Percentiles rank a stretch among this genome's conserved stretches.
phyloP scores from a whole-genome alignment of 2,888 invertebrate species.

The Scaptomyza tumidula region DNA sequence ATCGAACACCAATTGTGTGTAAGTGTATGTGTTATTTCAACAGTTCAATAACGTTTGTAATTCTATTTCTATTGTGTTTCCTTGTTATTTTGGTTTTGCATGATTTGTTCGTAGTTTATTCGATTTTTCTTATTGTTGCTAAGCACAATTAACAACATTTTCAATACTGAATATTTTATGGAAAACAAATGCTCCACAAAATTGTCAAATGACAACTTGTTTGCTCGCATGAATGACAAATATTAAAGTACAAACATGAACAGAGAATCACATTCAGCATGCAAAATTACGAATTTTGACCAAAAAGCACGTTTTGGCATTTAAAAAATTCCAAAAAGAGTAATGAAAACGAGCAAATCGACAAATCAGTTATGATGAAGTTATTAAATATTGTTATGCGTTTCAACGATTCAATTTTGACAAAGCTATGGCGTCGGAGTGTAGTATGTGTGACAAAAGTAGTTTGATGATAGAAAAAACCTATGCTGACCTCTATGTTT shows the following conservation, averaged over 20 bases:
- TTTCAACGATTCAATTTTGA: too few species aligned
- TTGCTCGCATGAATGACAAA: not conserved
- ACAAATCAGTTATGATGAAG: too few species aligned
- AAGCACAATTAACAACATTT: not conserved
- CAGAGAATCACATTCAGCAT: not conserved
- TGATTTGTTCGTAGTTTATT: constrained; percentile 15
- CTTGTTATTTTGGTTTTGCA: constrained; percentile 21
- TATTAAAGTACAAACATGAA: not conserved
- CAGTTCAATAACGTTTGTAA: constrained; percentile 51
- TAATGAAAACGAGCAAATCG: too few species aligned
- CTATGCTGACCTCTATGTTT: not conserved
- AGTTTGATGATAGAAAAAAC: too few species aligned
- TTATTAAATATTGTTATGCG: too few species aligned
- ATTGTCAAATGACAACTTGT: not conserved
- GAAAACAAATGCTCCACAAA: not conserved
- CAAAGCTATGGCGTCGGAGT: not conserved
- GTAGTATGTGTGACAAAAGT: too few species aligned
- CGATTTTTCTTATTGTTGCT: constrained; percentile 10
- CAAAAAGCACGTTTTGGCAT: not conserved
- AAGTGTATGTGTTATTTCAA: constrained; percentile 25
- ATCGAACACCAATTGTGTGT: constrained; percentile 29
- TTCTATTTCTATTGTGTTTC: constrained; percentile 10
- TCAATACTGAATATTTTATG: not conserved
- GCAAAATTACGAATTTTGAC: not conserved
- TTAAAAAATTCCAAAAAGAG: not conserved